phyloP scores from a whole-genome alignment of 2,113 vertebrate genomes.

The Phasianus colchicus region DNA sequence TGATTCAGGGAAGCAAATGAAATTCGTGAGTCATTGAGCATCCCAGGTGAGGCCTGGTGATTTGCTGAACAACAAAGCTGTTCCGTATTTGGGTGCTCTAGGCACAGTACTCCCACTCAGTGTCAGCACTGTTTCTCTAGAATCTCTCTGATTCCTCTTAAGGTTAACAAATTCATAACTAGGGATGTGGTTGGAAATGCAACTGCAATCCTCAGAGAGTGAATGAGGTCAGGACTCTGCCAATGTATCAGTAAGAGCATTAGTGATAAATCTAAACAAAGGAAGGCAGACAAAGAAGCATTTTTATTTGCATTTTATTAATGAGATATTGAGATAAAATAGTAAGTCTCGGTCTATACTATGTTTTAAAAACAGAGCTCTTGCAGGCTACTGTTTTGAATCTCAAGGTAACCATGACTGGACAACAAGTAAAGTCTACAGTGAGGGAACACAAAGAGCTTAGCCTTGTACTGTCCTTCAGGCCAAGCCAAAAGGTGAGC shows the following conservation, averaged over 20 bases:
- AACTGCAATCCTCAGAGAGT: background rate
- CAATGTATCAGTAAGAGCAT: background rate
- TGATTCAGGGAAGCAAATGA: background rate
- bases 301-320: background rate
- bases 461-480: background rate
- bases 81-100: background rate
- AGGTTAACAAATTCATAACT: slow-evolving; percentile 8
- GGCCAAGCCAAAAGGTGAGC: background rate
- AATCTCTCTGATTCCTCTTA: background rate
- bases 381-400: background rate
- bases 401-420: background rate
- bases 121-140: background rate
- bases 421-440: background rate
- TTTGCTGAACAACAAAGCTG: slow-evolving; percentile 11
- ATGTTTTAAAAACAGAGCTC: background rate
- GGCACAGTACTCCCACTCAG: background rate
- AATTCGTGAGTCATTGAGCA: slow-evolving; percentile 45
- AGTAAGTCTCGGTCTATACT: background rate
- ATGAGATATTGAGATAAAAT: background rate
- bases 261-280: background rate
- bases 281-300: background rate
- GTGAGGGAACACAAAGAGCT: background rate
- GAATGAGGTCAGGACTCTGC: background rate
- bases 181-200: background rate
- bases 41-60: slow-evolving; percentile 31